Base-by-base conservation (phyloP, 23 tunicate species). In the Clavelina lepadiformis region DNA sequence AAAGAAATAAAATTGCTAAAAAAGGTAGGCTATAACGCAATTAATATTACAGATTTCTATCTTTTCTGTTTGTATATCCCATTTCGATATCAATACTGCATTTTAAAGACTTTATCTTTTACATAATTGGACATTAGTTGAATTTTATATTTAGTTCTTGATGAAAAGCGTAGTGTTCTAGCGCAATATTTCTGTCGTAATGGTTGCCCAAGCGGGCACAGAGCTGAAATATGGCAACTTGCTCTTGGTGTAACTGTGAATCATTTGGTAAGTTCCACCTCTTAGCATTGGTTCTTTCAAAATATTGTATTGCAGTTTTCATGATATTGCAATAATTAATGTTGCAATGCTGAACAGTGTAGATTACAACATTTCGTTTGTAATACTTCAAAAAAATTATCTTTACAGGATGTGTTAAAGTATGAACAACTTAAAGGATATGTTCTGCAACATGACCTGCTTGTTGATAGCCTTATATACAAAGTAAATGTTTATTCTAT, bases 181-280 rank as follows among this genome's bases (percentile, higher is more conserved):
- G 97, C 97, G 8, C 83, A 81, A 47, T 58, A 81, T 52, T 89
- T 89, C 65, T 81, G 88, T 63, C 78, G 97, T 0, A 62, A 69
- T 2, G 97, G 97, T 3, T 70, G 89, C 34, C 97, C 97, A 0
- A 76, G 75, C 61, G 85, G 85, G 0, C 51, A 41, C 22, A 44
- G 97, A 47, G 97, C 83, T n/a, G 97, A 89, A 13, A 33, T 89
- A 46, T 89, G 97, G 97, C 83, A 89, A 50, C 76, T 81, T 5
- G 89, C 97, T 2, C 75, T 89, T 0, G 89, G 83, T 20, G 97
- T 89, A 19, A 81, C 96, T 5, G 38, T 80, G 0, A 71, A 60
- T 52, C 82, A 80, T 33, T 57, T 80, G 68, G 86, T 80, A 38
- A 51, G 41, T 31, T 63, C 19, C n/a, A 11, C n/a, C n/a, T 15